Conservation (phyloP, 1,140 invertebrate genomes). For the Cardiocondyla obscurior region DNA sequence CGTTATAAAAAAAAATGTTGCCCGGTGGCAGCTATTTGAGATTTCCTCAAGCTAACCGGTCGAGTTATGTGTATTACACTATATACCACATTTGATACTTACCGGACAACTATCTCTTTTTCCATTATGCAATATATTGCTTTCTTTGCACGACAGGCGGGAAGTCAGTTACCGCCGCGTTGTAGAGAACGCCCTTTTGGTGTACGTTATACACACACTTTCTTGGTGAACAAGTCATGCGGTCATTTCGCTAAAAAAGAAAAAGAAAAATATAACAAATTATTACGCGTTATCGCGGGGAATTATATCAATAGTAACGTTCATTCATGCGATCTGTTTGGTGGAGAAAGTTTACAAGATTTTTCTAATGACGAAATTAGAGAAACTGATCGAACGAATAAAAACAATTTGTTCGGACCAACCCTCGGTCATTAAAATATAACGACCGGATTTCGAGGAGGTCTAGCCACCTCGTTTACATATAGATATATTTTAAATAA, state of each 20-base stretch:
- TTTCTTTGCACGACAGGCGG: slow-evolving; percentile 72
- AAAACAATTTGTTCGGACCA: slow-evolving; percentile 18
- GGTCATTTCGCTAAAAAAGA: slow-evolving; percentile 2
- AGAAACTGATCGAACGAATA: slow-evolving; percentile 40
- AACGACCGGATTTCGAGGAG: slow-evolving; percentile 21
- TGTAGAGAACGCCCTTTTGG: slow-evolving; percentile 40
- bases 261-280: no score
- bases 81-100: slow-evolving; percentile 68
- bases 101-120: slow-evolving; percentile 80
- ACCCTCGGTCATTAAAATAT: neutral
- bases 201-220: no score
- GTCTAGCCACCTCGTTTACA: neutral
- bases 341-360: slow-evolving; percentile 44
- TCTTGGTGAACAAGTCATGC: neutral
- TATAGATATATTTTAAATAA: no score
- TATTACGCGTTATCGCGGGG: neutral
- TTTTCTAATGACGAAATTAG: slow-evolving; percentile 18
- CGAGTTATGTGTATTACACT: slow-evolving; percentile 69
- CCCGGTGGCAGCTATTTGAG: slow-evolving; percentile 72
- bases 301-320: slow-evolving; percentile 12
- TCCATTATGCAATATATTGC: slow-evolving; percentile 78
- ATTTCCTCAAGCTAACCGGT: slow-evolving; percentile 72
- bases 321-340: neutral
- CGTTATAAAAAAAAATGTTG: slow-evolving; percentile 61
- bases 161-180: neutral